phyloP scores from a whole-genome alignment of 2,888 invertebrate genomes.

The Epistrophe eligans region DNA sequence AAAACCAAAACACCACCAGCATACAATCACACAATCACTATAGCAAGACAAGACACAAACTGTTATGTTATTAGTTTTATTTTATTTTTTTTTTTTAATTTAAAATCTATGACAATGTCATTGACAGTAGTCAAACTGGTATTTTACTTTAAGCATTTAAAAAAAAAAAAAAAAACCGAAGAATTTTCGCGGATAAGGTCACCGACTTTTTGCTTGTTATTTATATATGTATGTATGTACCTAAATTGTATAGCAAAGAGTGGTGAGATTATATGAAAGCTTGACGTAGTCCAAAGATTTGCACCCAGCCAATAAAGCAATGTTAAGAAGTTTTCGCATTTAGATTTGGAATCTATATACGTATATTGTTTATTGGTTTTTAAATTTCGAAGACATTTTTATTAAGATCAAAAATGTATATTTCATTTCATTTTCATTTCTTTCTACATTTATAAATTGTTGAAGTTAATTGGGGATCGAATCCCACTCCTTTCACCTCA shows the following conservation, averaged over 20 bases:
- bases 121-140: constrained; percentile 73
- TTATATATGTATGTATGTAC: neutral
- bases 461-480: too few relatives aligned
- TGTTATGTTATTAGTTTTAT: constrained; percentile 19
- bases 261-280: neutral
- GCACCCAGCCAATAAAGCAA: neutral
- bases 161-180: constrained; percentile 9
- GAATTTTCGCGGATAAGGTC: constrained; percentile 73
- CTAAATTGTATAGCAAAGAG: neutral
- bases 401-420: too few relatives aligned
- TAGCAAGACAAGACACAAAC: neutral
- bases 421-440: too few relatives aligned
- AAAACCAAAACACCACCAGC: neutral
- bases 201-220: constrained; percentile 57
- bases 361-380: too few relatives aligned
- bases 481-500: too few relatives aligned
- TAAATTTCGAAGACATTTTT: too few relatives aligned
- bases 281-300: neutral
- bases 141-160: constrained; percentile 44
- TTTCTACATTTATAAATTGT: too few relatives aligned
- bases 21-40: neutral
- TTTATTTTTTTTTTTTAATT: constrained; percentile 21
- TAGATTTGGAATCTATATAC: too few relatives aligned
- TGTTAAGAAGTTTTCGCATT: neutral
- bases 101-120: constrained; percentile 70